These are phyloP conservation scores for Hafferia zeledoni DNA, from an alignment of 2,797 vertebrate genomes.

Conservation along the genomic window DNA sequence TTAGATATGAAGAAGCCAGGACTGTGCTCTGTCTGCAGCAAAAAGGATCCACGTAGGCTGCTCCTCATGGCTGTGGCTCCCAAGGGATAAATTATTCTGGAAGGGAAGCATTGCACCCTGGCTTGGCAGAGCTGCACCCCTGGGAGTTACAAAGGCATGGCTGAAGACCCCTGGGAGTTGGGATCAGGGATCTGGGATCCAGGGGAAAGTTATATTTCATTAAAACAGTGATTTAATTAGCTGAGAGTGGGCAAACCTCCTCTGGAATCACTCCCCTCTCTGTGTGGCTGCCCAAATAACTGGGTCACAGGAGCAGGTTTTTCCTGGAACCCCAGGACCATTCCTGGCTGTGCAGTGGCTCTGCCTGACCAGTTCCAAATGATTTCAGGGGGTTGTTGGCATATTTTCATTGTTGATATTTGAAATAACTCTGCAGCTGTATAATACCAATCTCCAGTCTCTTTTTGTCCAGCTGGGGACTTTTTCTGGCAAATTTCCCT, in stretches of 20 bases:
- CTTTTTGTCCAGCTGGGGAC: not conserved
- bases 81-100: not conserved
- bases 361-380: not conserved
- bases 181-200: not conserved
- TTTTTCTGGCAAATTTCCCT: not conserved
- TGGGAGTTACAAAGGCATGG: not conserved
- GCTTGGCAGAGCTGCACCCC: not conserved
- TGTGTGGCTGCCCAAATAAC: not conserved
- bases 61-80: not conserved
- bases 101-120: not conserved
- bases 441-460: not conserved
- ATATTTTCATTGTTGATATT: not conserved
- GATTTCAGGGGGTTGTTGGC: not conserved
- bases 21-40: not conserved
- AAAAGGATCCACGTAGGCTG: not conserved
- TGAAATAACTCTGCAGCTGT: not conserved
- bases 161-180: not conserved
- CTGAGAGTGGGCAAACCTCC: not conserved
- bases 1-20: not conserved
- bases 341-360: not conserved
- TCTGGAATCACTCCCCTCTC: not conserved
- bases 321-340: not conserved
- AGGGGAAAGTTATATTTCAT: not conserved
- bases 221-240: not conserved
- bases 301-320: not conserved